Evolutionary conservation across 1,140 invertebrate genomes (phyloP).

Genomic region (Heliconius himera): DNA sequence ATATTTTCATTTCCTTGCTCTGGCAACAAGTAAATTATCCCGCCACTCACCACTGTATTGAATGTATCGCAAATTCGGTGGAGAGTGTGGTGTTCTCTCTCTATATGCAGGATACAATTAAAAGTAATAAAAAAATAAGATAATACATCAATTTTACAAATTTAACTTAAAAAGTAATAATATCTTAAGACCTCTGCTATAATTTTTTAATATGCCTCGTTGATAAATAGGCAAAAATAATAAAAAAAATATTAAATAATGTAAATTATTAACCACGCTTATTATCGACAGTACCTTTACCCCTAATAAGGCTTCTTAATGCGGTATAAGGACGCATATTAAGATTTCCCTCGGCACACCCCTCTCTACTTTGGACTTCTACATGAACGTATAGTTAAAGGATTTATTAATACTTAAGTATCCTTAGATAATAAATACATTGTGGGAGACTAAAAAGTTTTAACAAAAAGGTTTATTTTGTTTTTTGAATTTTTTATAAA

Average conservation of each 20-base stretch:
- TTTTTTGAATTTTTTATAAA: too few relatives aligned
- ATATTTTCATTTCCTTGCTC: too few relatives aligned
- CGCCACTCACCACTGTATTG: too few relatives aligned
- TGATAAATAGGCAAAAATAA: background rate
- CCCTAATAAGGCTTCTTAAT: constrained; percentile 33
- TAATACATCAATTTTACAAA: too few relatives aligned
- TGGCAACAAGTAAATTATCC: too few relatives aligned
- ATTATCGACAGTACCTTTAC: constrained; percentile 14
- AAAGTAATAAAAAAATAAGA: too few relatives aligned
- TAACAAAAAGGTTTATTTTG: background rate
- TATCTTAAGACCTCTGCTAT: too few relatives aligned
- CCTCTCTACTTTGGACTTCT: constrained; percentile 28
- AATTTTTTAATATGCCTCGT: background rate
- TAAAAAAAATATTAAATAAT: background rate
- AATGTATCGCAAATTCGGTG: too few relatives aligned
- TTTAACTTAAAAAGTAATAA: too few relatives aligned
- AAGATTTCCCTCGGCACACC: constrained; percentile 36
- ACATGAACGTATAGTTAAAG: constrained; percentile 22
- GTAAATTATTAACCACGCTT: background rate
- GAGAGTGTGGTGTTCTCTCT: too few relatives aligned
- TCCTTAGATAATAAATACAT: background rate
- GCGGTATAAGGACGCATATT: constrained; percentile 30
- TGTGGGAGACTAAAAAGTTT: background rate
- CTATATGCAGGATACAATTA: too few relatives aligned
- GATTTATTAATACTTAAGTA: constrained; percentile 9